A percentile compares a stretch with the other conserved stretches of the same genome.
Conservation (phyloP, 1,140 invertebrate genomes). For the Reticulitermes speratus region DNA sequence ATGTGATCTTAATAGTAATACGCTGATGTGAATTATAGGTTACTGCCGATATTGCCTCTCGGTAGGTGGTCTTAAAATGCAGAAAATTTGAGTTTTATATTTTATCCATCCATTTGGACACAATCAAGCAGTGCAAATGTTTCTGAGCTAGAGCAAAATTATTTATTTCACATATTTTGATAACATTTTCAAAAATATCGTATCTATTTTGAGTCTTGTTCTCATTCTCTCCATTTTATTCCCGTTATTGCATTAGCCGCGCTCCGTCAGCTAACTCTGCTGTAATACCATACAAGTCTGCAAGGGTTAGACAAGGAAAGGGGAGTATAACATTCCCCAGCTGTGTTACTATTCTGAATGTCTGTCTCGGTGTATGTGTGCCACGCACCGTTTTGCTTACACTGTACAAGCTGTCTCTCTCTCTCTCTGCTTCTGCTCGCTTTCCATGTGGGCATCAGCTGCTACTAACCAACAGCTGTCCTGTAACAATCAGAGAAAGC, state of each 20-base stretch:
- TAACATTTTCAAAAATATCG: neutral
- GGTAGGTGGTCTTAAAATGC: neutral
- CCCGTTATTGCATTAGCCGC: neutral
- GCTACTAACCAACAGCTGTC: conserved; percentile 6
- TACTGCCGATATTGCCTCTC: neutral
- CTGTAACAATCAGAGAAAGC: conserved; percentile 10
- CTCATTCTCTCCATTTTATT: neutral
- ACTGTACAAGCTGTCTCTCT: neutral
- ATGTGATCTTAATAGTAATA: too few species aligned
- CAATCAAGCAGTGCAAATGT: neutral
- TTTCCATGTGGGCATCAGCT: conserved; percentile 17
- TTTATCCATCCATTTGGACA: neutral
- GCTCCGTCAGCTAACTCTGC: too few species aligned
- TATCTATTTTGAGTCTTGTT: neutral
- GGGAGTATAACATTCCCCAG: neutral
- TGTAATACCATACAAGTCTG: neutral
- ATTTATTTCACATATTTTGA: neutral
- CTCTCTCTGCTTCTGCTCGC: neutral
- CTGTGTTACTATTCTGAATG: neutral
- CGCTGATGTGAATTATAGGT: too few species aligned
- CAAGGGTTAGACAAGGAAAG: too few species aligned
- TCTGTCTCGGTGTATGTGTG: too few species aligned
- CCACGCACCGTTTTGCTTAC: too few species aligned
- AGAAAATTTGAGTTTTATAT: neutral
- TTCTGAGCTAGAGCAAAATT: neutral